These are phyloP conservation scores for Cyanoliseus patagonus DNA, from an alignment of 2,113 vertebrate species.

Conservation along the genomic window DNA sequence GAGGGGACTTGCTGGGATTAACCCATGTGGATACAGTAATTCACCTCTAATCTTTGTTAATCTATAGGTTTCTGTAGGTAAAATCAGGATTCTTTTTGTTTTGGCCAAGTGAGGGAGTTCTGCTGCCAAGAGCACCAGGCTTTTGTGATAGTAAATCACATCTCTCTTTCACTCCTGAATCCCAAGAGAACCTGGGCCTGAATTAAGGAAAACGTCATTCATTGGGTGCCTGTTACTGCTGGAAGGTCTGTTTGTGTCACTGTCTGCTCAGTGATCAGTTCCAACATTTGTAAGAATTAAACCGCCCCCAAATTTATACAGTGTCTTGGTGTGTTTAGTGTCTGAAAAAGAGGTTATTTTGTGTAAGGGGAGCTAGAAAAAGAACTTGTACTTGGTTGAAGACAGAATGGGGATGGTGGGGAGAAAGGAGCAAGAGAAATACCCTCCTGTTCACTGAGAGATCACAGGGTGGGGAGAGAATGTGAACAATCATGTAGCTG, in stretches of 20 bases:
- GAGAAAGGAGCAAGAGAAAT: not conserved
- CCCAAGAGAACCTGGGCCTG: not conserved
- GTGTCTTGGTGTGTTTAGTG: not conserved
- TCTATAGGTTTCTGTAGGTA: constrained; percentile 9
- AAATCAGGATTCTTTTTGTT: not conserved
- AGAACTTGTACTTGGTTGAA: not conserved
- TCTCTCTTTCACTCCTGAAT: not conserved
- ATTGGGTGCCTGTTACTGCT: constrained; percentile 35
- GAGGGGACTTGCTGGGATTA: not conserved
- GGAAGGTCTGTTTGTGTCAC: constrained; percentile 11
- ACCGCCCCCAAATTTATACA: not conserved
- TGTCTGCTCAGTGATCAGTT: constrained; percentile 55
- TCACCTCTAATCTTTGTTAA: not conserved
- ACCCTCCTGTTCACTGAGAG: accelerated
- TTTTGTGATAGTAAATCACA: not conserved
- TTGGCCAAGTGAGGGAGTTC: not conserved
- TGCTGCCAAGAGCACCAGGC: constrained; percentile 8
- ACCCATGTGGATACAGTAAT: not conserved
- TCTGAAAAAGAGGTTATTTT: not conserved
- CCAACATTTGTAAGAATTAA: constrained; percentile 67
- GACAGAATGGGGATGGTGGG: not conserved
- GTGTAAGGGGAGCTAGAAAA: not conserved
- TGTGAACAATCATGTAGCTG: accelerated
- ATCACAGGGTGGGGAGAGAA: not conserved
- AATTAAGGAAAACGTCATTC: constrained; percentile 20